Evolutionary conservation across 2,888 invertebrate species (phyloP), one percentile per base, ranked within the genome.

Genomic region (Scaptomyza reducta): DNA sequence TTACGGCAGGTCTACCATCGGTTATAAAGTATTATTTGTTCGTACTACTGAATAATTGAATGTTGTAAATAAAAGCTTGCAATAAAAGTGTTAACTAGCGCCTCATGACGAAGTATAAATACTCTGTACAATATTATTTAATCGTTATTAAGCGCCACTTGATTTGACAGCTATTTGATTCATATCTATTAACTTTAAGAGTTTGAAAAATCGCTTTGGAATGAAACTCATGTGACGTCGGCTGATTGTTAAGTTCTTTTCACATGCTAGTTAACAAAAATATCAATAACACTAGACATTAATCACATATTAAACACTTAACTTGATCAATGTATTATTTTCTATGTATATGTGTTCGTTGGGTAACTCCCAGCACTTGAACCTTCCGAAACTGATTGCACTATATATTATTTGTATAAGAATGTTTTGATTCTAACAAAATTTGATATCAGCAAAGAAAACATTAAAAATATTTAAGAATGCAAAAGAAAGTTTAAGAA

Each of bases 21-120:
- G 9, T 47, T 57, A 31, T 67, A 53, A 53, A 57, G 57, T 42
- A 44, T 57, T 42, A 46, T 33, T 38, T n/a, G 27, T 44, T 44
- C 38, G 35, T 16, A 13, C n/a, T 27, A 46, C 41, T 60, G n/a
- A 6, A 29, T 31, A 31, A 35, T 16, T 56, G n/a, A 16, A 13
- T n/a, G 29, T 7, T 35, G 40, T 42, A 53, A 59, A 53, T 51
- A n/a, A 51, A 35, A 9, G 14, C 22, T 14, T 31, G 29, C 22
- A 18, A 31, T 29, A 29, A 46, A 42, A 33, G 1, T 1, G 1
- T 18, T 4, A 4, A 6, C 22, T 10, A 35, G 4, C 22, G 0
- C 13, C 3, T 1, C 14, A 38, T 38, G 1, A 14, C 5, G 50
- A 38, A 38, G 11, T 25, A 2, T 2, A 25, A 38, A 50, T 50